Evolutionary conservation across 2,797 vertebrate genomes (phyloP).

Genomic region (Etheostoma perlongum): DNA sequence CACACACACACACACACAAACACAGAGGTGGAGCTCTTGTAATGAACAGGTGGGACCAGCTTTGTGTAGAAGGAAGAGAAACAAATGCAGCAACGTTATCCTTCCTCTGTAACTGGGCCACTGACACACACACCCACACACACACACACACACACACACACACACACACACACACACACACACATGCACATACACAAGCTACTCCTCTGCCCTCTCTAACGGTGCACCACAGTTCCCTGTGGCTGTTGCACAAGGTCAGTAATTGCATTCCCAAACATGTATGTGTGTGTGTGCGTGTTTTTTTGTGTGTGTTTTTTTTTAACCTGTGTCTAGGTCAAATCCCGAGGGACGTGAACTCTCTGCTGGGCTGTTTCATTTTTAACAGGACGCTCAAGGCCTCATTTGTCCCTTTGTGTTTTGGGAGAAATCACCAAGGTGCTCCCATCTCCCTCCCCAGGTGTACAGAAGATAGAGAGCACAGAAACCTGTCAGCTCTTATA

Average conservation of each 20-base stretch:
- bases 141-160: slow-evolving; percentile 23
- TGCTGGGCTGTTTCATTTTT: slow-evolving; percentile 68
- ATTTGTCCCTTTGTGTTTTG: slow-evolving; percentile 72
- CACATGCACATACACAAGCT: slow-evolving; percentile 31
- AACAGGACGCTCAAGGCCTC: slow-evolving; percentile 71
- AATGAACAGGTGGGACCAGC: slow-evolving; percentile 71
- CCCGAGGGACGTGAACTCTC: slow-evolving; percentile 64
- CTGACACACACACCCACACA: slow-evolving; percentile 37
- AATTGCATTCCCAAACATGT: slow-evolving; percentile 53
- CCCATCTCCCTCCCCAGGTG: slow-evolving; percentile 10
- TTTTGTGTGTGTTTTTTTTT: slow-evolving; percentile 32
- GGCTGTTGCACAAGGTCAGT: slow-evolving; percentile 49
- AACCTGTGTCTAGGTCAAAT: slow-evolving; percentile 51
- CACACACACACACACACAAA: slow-evolving; percentile 14
- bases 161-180: slow-evolving; percentile 14
- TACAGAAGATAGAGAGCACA: not conserved
- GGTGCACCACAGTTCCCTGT: slow-evolving; percentile 51
- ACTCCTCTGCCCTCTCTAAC: slow-evolving; percentile 38
- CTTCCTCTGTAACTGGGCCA: slow-evolving; percentile 73
- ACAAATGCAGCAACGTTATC: slow-evolving; percentile 63
- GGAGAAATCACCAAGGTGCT: slow-evolving; percentile 50
- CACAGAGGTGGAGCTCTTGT: slow-evolving; percentile 45
- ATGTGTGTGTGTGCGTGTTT: slow-evolving; percentile 22
- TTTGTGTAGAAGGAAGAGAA: slow-evolving; percentile 51
- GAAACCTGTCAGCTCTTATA: slow-evolving; percentile 22